A percentile compares a stretch with the other conserved stretches of the same genome.
phyloP scores from a whole-genome alignment of 2,888 invertebrate genomes.

The Arctia plantaginis region DNA sequence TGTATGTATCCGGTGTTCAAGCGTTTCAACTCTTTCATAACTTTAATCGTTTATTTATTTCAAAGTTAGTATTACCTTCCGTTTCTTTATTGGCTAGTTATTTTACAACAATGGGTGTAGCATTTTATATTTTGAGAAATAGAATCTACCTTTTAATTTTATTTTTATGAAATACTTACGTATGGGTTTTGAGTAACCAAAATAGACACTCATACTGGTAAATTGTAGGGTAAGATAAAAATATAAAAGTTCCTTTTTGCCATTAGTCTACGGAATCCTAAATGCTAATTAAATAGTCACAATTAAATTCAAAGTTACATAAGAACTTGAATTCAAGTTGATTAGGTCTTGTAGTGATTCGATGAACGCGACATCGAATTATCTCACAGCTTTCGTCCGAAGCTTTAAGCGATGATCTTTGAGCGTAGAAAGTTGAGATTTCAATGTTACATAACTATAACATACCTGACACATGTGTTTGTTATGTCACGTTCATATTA shows the following conservation, averaged over 20 bases:
- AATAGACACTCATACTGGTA: not conserved
- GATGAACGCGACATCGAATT: not conserved
- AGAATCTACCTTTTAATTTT: not conserved
- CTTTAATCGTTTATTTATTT: not conserved
- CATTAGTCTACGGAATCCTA: not conserved
- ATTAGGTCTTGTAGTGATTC: not conserved
- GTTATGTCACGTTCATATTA: constrained; percentile 48
- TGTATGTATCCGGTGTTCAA: constrained; percentile 9
- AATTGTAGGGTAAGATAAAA: not conserved
- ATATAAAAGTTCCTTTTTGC: not conserved
- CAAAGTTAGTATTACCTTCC: constrained; percentile 14
- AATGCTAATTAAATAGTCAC: not conserved
- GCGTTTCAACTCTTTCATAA: constrained; percentile 21
- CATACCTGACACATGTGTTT: constrained; percentile 39
- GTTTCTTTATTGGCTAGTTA: not conserved
- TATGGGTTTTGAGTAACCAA: not conserved
- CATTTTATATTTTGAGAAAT: not conserved
- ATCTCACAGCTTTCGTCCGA: not conserved
- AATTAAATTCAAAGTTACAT: not conserved
- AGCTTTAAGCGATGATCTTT: constrained; percentile 15
- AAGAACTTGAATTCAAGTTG: not conserved
- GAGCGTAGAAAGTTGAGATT: constrained; percentile 55
- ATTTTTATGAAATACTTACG: not conserved
- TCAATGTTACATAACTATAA: constrained; percentile 48
- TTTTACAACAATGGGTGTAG: not conserved